Evolutionary conservation across 2,888 invertebrate species (phyloP), one percentile per base, ranked within the genome.

Genomic region (Callimorpha dominula): DNA sequence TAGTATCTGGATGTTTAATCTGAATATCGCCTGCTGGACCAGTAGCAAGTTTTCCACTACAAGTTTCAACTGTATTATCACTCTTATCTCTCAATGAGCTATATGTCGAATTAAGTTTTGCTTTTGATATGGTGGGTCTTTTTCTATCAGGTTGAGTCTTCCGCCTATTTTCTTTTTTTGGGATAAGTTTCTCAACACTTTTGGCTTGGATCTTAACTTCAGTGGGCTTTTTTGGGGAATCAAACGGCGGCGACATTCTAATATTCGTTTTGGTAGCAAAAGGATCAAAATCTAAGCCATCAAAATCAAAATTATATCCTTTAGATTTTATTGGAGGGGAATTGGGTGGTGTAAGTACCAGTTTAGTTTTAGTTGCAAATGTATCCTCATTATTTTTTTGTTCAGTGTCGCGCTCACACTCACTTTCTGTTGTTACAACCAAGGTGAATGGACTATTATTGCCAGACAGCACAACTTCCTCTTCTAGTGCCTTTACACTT

Each of bases 221-320:
- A 67, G 72, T 66, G 17, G 70, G 9, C 72, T 84, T 81, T 64
- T 72, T 83, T 31, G 81, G 82, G 62, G 85, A 83, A 68, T 86
- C 82, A 46, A 85, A 80, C 31, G 92, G 82, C 20, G 94, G 94
- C 8, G 94, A 93, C 72, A 85, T 73, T 71, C 92, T 88, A 31
- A 94, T 91, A 80, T 91, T 93, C 46, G 89, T 90, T 90, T 93
- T 94, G 6, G 91, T 93, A 17, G 90, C 91, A 86, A 95, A 95
- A 54, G 94, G 95, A 82, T 95, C 89, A 72, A 71, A 71, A 63
- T 93, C 91, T 70, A 92, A 89, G 64, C 94, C 92, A 84, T 94
- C 94, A 81, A 95, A 94, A 83, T 94, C 91, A 49, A 93, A 92
- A 78, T 93, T 93, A 76, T 94, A 94, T 43, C 93, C 94, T 81